Evolutionary conservation across 2,888 invertebrate genomes (phyloP).

Genomic region (Copidosoma aretas): DNA sequence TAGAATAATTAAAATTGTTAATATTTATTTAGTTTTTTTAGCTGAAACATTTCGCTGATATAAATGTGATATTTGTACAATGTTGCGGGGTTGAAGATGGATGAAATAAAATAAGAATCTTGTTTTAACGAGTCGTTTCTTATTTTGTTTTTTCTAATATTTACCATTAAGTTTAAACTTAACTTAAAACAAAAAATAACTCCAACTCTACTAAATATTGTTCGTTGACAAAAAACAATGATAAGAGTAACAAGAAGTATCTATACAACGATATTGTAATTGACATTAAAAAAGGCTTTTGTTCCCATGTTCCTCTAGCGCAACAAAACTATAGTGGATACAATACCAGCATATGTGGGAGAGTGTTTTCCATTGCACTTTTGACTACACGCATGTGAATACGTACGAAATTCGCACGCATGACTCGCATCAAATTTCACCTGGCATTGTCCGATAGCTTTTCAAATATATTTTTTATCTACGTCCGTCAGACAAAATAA

Average conservation of each 20-base stretch:
- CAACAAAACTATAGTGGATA: constrained; percentile 7
- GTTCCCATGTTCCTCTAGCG: constrained; percentile 4
- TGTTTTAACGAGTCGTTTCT: background rate
- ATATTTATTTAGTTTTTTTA: no score
- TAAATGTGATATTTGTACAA: no score
- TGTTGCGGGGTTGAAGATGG: background rate
- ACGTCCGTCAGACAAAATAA: no score
- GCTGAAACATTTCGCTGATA: no score
- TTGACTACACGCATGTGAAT: no score
- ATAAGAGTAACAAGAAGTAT: background rate
- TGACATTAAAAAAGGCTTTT: constrained; percentile 18
- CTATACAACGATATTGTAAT: background rate
- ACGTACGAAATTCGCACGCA: background rate
- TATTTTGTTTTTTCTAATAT: background rate
- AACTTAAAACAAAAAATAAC: background rate
- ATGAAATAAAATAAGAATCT: background rate
- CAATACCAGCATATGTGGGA: background rate
- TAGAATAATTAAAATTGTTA: no score
- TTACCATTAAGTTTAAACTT: background rate
- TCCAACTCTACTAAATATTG: background rate
- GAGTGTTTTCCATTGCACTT: background rate
- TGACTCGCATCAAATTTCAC: background rate
- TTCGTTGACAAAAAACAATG: background rate
- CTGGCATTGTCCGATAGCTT: background rate
- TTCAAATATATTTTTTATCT: no score